phyloP scores from a whole-genome alignment of 2,888 invertebrate species.

The Spodoptera picta region DNA sequence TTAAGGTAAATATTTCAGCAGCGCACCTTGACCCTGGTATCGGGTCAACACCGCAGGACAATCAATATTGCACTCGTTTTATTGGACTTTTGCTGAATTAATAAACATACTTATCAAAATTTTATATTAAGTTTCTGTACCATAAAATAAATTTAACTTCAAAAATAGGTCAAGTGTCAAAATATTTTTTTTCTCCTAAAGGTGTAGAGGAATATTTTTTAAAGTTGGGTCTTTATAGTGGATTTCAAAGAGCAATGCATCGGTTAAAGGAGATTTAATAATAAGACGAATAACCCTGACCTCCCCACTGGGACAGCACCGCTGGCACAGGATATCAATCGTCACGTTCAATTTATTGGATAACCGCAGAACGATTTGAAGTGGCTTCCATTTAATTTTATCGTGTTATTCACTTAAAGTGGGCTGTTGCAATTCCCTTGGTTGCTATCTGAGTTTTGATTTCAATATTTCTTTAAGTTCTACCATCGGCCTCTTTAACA shows the following conservation, averaged over 20 bases:
- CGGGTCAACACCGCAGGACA: slow-evolving; percentile 36
- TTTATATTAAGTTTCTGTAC: neutral
- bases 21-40: slow-evolving; percentile 29
- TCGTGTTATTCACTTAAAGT: neutral
- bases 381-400: slow-evolving; percentile 2
- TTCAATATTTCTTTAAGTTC: too few species aligned
- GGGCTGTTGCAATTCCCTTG: neutral
- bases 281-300: slow-evolving; percentile 19
- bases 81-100: slow-evolving; percentile 19
- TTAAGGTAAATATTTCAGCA: slow-evolving; percentile 16
- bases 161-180: too few species aligned
- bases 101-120: slow-evolving; percentile 1
- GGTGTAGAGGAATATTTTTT: too few species aligned
- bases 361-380: slow-evolving; percentile 15
- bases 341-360: slow-evolving; percentile 24
- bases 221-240: neutral
- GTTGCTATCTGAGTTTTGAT: too few species aligned
- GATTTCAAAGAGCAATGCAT: neutral
- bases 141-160: neutral
- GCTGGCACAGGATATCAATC: slow-evolving; percentile 35
- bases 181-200: too few species aligned
- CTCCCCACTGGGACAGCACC: slow-evolving; percentile 23
- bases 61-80: slow-evolving; percentile 41
- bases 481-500: too few species aligned
- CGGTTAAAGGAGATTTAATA: slow-evolving; percentile 24